phyloP scores from a whole-genome alignment of 2,888 invertebrate species.

The Phaedon cochleariae region DNA sequence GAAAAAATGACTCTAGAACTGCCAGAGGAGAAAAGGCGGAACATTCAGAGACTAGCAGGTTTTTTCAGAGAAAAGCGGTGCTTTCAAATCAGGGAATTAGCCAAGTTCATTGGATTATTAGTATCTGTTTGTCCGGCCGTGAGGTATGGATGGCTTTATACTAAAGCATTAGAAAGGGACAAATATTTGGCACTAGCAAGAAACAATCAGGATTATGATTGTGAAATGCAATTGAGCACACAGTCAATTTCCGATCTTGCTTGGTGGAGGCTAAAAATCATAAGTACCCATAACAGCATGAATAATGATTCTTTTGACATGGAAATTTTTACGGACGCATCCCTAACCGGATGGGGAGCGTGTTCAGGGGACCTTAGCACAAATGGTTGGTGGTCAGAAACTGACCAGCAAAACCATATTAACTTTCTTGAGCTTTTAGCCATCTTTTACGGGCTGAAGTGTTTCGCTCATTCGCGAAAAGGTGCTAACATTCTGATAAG shows the following conservation, averaged over 20 bases:
- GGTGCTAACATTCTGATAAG: conserved; percentile 27
- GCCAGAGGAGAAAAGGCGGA: not conserved
- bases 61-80: not conserved
- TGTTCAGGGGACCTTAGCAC: not conserved
- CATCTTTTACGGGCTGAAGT: conserved; percentile 27
- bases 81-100: not conserved
- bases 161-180: conserved; percentile 29
- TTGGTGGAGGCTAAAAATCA: not conserved
- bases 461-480: conserved; percentile 29
- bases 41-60: not conserved
- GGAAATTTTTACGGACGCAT: not conserved
- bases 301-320: not conserved
- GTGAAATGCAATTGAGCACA: not conserved
- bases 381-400: not conserved
- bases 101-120: conserved; percentile 15
- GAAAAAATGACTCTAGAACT: not conserved
- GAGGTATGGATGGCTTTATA: conserved; percentile 49
- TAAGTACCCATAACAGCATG: not conserved
- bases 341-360: conserved; percentile 1
- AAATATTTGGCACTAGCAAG: conserved; percentile 31
- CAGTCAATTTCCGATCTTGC: not conserved
- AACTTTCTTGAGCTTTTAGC: conserved; percentile 31
- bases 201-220: not conserved
- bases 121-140: conserved; percentile 48
- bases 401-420: conserved; percentile 29